These are phyloP conservation scores for Zophobas morio DNA, from an alignment of 1,140 invertebrate genomes.

Conservation along the genomic window DNA sequence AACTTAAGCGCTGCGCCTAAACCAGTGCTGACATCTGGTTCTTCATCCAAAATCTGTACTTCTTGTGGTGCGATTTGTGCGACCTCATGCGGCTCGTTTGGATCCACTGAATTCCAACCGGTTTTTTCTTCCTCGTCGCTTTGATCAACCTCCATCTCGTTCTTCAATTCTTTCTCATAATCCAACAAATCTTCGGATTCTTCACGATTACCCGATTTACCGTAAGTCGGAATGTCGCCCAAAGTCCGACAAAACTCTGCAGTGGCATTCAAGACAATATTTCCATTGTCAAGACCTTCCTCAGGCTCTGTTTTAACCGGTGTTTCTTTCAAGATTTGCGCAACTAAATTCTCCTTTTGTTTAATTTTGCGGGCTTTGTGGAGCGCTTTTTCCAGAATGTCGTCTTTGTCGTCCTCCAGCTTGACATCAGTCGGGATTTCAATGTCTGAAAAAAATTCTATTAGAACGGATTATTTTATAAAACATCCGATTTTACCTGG, in stretches of 20 bases:
- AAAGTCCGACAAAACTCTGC: constrained; percentile 97
- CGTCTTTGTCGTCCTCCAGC: constrained; percentile 83
- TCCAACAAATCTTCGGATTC: constrained; percentile 86
- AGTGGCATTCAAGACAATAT: constrained; percentile 92
- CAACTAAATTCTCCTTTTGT: constrained; percentile 70
- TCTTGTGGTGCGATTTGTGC: constrained; percentile 70
- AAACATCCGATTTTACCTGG: constrained; percentile 66
- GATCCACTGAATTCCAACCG: constrained; percentile 71
- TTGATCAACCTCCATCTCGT: constrained; percentile 62
- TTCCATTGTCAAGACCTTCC: constrained; percentile 67
- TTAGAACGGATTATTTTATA: not conserved
- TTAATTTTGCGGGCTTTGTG: constrained; percentile 83
- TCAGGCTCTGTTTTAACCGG: constrained; percentile 69
- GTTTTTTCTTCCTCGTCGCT: constrained; percentile 62
- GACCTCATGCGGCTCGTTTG: constrained; percentile 65
- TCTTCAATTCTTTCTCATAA: constrained; percentile 60
- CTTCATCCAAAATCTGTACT: constrained; percentile 90
- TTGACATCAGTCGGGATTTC: constrained; percentile 72
- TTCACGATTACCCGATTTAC: constrained; percentile 89
- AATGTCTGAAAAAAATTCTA: constrained; percentile 67
- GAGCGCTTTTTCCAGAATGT: constrained; percentile 80
- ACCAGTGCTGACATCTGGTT: constrained; percentile 94
- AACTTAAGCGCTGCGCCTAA: constrained; percentile 93
- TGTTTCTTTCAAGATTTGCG: constrained; percentile 65
- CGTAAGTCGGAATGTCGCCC: constrained; percentile 94